A percentile compares a stretch with the other conserved stretches of the same genome.
Conservation (phyloP, 2,888 invertebrate genomes). For the Sepiola atlantica region DNA sequence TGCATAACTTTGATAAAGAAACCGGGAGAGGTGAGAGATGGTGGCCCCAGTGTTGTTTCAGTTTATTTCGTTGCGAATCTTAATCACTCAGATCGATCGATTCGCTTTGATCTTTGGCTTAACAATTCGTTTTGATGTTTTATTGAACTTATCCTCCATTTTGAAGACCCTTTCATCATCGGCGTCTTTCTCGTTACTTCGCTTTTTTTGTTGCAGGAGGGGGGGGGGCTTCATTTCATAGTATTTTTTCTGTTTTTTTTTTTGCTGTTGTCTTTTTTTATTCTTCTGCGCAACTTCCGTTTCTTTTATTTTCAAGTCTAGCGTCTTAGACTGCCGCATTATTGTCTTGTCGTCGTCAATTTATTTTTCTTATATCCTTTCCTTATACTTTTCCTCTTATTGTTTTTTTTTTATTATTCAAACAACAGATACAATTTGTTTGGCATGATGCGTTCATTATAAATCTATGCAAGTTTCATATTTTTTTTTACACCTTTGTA, state of each 20-base stretch:
- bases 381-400: not conserved
- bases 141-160: not conserved
- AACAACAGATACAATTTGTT: not conserved
- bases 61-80: not conserved
- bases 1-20: not conserved
- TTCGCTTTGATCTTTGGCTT: conserved; percentile 32
- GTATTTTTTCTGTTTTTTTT: not conserved
- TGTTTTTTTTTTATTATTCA: not conserved
- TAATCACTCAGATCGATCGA: not conserved
- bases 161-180: not conserved
- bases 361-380: no score
- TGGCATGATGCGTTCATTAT: not conserved
- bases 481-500: not conserved
- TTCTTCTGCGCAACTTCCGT: not conserved
- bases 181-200: not conserved
- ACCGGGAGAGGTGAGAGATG: not conserved
- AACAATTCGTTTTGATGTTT: conserved; percentile 32
- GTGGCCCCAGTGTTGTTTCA: not conserved
- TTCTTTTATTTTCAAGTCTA: not conserved
- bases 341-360: not conserved
- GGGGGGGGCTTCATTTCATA: no score
- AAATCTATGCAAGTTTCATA: conserved; percentile 4
- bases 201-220: not conserved
- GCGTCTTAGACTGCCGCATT: not conserved
- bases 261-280: not conserved